phyloP scores from a whole-genome alignment of 2,797 vertebrate species.

The Strix occidentalis region DNA sequence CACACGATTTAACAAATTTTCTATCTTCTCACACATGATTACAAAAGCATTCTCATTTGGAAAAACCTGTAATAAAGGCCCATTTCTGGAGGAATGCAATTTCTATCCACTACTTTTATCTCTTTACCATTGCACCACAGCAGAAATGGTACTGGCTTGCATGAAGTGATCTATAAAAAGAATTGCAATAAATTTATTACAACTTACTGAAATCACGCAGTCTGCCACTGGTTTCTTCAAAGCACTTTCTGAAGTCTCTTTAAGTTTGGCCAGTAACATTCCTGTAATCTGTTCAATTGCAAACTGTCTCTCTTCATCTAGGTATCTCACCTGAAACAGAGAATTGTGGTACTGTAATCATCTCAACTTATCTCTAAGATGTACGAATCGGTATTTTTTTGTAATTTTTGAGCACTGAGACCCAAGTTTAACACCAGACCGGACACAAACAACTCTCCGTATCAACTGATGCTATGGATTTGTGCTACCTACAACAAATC shows the following conservation, averaged over 20 bases:
- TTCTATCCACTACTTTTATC: neutral
- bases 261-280: constrained; percentile 81
- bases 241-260: constrained; percentile 80
- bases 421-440: neutral
- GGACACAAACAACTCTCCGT: neutral
- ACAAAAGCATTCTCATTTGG: neutral
- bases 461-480: neutral
- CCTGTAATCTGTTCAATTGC: constrained; percentile 80
- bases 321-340: constrained; percentile 77
- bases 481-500: neutral
- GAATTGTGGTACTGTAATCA: neutral
- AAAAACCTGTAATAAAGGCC: neutral
- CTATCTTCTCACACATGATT: neutral
- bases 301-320: constrained; percentile 81
- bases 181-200: neutral
- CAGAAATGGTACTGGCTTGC: neutral
- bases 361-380: neutral
- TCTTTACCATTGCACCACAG: neutral
- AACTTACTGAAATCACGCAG: constrained; percentile 82
- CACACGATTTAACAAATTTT: neutral
- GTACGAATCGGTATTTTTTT: accelerated
- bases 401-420: neutral
- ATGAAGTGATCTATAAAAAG: neutral
- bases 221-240: constrained; percentile 82
- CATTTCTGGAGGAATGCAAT: accelerated